These are phyloP conservation scores for Caretta caretta DNA, from an alignment of 2,113 vertebrate genomes.

Conservation along the genomic window DNA sequence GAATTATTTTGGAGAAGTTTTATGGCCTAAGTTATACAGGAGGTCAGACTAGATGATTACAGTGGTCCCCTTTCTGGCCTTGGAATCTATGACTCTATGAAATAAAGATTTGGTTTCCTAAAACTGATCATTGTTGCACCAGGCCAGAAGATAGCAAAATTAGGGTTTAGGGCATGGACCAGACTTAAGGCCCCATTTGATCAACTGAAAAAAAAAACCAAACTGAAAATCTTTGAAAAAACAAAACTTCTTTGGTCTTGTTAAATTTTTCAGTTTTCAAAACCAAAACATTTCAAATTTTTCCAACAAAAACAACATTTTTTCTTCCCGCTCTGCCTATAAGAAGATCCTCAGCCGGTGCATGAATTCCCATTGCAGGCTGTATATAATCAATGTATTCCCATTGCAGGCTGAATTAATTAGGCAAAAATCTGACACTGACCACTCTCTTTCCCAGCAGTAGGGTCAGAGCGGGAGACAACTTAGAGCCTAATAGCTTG, in stretches of 20 bases:
- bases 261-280: background rate
- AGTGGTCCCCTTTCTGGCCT: background rate
- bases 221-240: background rate
- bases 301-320: background rate
- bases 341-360: background rate
- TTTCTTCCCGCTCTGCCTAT: background rate
- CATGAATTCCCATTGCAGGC: background rate
- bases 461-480: fast-evolving
- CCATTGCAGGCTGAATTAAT: background rate
- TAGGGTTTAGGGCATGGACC: background rate
- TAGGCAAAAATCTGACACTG: background rate
- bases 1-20: background rate
- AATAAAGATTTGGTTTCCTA: background rate
- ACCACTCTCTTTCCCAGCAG: background rate
- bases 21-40: background rate
- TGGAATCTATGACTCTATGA: background rate
- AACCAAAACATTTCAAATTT: background rate
- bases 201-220: background rate
- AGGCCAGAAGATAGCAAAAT: background rate
- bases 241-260: background rate
- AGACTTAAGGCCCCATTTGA: background rate
- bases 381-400: background rate
- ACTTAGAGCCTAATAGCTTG: no score
- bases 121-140: background rate
- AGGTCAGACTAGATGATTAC: background rate